Conservation (phyloP, 2,113 vertebrate genomes). For the Lampris megalopsis region DNA sequence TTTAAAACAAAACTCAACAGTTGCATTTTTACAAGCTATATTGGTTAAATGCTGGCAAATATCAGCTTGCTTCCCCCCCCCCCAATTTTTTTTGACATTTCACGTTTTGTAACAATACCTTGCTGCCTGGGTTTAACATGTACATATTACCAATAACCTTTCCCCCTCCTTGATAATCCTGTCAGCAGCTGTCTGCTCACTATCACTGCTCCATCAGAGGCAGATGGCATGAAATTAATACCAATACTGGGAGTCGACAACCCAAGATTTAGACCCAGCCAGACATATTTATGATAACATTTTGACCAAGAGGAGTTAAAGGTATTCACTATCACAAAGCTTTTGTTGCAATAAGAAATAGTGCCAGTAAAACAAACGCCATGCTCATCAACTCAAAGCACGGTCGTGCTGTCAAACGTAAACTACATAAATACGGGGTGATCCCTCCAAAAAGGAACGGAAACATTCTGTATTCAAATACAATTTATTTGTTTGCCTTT, state of each 20-base stretch:
- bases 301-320: slow-evolving; percentile 16
- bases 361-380: background rate
- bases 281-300: slow-evolving; percentile 7
- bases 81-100: too few relatives aligned
- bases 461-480: slow-evolving; percentile 53
- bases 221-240: background rate
- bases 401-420: slow-evolving; percentile 16
- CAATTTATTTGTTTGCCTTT: slow-evolving; percentile 61
- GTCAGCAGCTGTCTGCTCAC: background rate
- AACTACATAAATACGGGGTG: slow-evolving; percentile 20
- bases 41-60: too few relatives aligned
- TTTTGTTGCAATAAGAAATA: slow-evolving; percentile 42
- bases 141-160: too few relatives aligned
- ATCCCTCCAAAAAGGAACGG: slow-evolving; percentile 17
- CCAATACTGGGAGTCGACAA: background rate
- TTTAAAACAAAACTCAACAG: too few relatives aligned
- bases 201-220: background rate
- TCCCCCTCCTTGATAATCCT: background rate
- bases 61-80: too few relatives aligned
- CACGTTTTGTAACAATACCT: too few relatives aligned
- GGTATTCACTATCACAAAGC: slow-evolving; percentile 32
- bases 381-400: background rate
- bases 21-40: too few relatives aligned
- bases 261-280: background rate
- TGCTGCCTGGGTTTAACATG: too few relatives aligned